Conservation (phyloP, 2,888 invertebrate genomes). For the Diplazon laetatorius region DNA sequence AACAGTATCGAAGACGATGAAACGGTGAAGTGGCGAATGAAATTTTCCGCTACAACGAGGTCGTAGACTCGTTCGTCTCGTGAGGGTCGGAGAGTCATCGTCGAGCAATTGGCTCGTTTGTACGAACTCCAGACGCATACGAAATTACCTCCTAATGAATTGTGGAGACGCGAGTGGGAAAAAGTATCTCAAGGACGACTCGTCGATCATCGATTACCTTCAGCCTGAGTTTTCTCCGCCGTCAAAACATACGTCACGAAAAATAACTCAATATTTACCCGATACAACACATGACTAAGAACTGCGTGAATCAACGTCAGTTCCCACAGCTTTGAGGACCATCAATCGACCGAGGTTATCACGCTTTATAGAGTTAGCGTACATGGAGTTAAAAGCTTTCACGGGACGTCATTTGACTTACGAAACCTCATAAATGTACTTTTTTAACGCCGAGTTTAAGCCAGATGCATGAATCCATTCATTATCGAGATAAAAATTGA, state of each 20-base stretch:
- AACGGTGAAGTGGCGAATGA: conserved; percentile 21
- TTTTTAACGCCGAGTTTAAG: neutral
- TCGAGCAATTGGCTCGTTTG: neutral
- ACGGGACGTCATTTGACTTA: neutral
- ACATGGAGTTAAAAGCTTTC: neutral
- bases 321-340: neutral
- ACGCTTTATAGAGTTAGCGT: too few species aligned
- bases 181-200: neutral
- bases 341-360: conserved; percentile 27
- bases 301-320: neutral
- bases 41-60: conserved; percentile 23
- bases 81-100: conserved; percentile 23
- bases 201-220: conserved; percentile 31
- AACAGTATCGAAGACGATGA: neutral
- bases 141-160: conserved; percentile 31
- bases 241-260: neutral
- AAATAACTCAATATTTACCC: neutral
- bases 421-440: neutral
- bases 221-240: neutral
- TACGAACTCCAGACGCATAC: conserved; percentile 17
- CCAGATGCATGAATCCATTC: neutral
- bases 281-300: conserved; percentile 19
- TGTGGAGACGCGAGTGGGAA: neutral
- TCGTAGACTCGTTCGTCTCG: conserved; percentile 39
- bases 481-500: neutral